Base-by-base conservation (phyloP, 2,888 invertebrate species). In the Amiota minor region DNA sequence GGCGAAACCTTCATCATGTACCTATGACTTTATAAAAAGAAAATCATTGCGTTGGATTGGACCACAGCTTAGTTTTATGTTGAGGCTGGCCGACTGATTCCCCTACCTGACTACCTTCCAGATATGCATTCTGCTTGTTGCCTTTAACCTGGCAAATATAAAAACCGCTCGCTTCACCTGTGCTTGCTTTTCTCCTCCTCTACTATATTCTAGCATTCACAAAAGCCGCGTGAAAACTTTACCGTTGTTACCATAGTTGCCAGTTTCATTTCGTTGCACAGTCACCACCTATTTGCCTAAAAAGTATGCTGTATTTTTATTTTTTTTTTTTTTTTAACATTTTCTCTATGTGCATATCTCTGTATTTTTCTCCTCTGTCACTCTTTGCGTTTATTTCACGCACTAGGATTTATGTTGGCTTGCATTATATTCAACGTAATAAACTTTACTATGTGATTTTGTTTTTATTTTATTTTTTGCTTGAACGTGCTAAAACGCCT, bases 21-120 rank as follows among this genome's bases (percentile, higher is more conserved):
- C 49, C 12, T 35, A 35, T 35, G 35, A 35, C 35, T 35, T 35
- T 35, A 35, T 35, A 35, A 35, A 35, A 35, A 35, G 35, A 35
- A 35, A 35, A 35, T 35, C 81, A 84, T 84, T 84, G 82, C 82
- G 84, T 82, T 84, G 79, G 76, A 35, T 6, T 35, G 81, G 81
- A 83, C 82, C 82, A 78, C 82, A 83, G 84, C 84, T 83, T 83
- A 83, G 84, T 84, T 84, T 35, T 35, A 35, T 79, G 83, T 83
- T 80, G 84, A 80, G 84, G 83, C 81, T 79, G 81, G 77, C 81
- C 53, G n/a, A 6, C n/a, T n/a, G n/a, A n/a, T n/a, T n/a, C n/a
- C n/a, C 4, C 35, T 4, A 35, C 35, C 6, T 35, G 6, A 3
- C 6, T 35, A 6, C 35, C 35, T 35, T 6, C 35, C 6, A 35